Evolutionary conservation across 2,113 vertebrate species (phyloP), one percentile per base, ranked within the genome.

Genomic region (Phylloscopus trochilus): DNA sequence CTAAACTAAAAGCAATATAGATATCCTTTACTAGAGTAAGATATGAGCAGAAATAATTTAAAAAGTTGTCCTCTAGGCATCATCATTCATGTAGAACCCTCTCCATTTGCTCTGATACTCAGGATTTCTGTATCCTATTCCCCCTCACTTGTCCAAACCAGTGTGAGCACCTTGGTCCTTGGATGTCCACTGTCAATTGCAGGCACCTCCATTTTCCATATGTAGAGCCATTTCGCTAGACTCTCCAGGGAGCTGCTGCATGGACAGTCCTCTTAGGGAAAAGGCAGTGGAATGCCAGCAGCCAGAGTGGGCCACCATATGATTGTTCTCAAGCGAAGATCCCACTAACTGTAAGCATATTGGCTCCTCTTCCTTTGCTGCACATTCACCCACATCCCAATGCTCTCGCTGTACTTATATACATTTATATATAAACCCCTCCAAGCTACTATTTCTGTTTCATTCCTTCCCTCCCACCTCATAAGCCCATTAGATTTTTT

Each of bases 341-440:
- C 35, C 46, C 83, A 67, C 55, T 66, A 58, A 66, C 37, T 55
- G 60, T 80, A 70, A 94, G 58, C 46, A 82, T 9, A 16, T 56
- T 0, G 0, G 18, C 73, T 92, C 51, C 63, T 64, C 80, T 67
- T 91, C 41, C 19, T 90, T 82, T 92, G 81, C 76, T 2, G 3
- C 59, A 69, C 53, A 17, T 90, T 93, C 76, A 93, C 88, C 76
- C 88, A 83, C 86, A 93, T 70, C 51, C 81, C 88, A 77, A 14
- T 93, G 55, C 43, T 64, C 69, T 16, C 69, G 72, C 53, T 46
- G 68, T 89, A 77, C 89, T 92, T 83, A 28, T 8, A 62, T 56
- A 52, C 10, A 21, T 62, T 87, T 91, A 73, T 80, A 87, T 66
- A 80, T 62, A 96, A 94, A 73, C 7, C 47, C 21, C 9, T 80